Conservation (phyloP, 2,113 vertebrate genomes). For the Tragelaphus buxtoni region DNA sequence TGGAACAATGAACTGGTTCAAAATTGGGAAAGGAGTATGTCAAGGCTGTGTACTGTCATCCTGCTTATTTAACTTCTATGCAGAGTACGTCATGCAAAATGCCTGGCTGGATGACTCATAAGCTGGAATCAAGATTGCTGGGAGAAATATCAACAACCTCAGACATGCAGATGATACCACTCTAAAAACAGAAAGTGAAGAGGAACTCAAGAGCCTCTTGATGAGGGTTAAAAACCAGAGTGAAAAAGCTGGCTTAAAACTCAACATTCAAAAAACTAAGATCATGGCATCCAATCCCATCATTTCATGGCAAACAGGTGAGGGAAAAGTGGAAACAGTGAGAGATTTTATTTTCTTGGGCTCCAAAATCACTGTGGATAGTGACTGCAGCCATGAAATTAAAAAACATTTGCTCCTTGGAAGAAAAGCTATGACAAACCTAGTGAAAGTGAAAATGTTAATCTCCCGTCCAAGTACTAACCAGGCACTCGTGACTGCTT, state of each 20-base stretch:
- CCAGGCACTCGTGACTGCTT: neutral
- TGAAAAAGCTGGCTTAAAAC: neutral
- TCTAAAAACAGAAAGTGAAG: neutral
- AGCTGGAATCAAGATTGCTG: neutral
- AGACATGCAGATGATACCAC: neutral
- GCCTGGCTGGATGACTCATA: neutral
- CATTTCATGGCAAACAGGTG: neutral
- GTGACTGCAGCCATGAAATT: neutral
- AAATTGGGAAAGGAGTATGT: neutral
- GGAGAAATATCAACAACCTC: neutral
- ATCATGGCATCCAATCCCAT: neutral
- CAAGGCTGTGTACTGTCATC: neutral
- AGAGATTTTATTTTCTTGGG: neutral
- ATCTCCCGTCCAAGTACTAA: neutral
- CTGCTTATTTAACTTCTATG: neutral
- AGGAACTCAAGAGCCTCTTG: neutral
- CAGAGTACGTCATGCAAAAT: neutral
- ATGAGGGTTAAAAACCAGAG: neutral
- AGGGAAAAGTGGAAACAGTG: neutral
- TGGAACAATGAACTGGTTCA: neutral
- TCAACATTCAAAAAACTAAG: neutral
- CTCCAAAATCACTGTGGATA: neutral
- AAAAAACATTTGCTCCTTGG: neutral
- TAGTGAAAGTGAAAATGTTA: neutral
- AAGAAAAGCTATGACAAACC: neutral